Evolutionary conservation across 2,797 vertebrate species (phyloP).

Genomic region (Pristis pectinata): DNA sequence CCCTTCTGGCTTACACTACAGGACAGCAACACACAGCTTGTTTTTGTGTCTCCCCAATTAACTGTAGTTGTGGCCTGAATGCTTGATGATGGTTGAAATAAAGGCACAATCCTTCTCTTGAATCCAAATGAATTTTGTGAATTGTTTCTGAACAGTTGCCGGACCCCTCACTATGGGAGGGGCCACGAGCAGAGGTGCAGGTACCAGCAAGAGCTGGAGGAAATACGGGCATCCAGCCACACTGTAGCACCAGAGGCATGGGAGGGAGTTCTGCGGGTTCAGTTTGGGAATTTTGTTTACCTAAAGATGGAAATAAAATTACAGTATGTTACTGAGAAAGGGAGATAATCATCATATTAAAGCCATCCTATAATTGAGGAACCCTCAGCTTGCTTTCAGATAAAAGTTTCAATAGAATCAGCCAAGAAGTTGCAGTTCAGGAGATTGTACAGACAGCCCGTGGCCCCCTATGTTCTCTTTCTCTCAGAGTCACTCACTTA

Average conservation of each 20-base stretch:
- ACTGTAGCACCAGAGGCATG: not conserved
- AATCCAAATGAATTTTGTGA: not conserved
- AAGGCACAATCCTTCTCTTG: not conserved
- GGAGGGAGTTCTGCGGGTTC: not conserved
- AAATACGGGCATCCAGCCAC: not conserved
- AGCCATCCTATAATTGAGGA: not conserved
- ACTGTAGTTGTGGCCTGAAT: not conserved
- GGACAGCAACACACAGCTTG: not conserved
- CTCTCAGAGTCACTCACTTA: not conserved
- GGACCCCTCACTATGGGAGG: not conserved
- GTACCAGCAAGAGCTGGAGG: slow-evolving; percentile 1
- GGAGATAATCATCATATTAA: not conserved
- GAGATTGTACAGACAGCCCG: not conserved
- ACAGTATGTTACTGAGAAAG: not conserved
- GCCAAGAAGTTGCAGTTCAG: not conserved
- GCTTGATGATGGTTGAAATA: not conserved
- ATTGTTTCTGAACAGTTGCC: slow-evolving; percentile 7
- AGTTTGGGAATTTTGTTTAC: not conserved
- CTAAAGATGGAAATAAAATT: not conserved
- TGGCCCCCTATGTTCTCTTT: not conserved
- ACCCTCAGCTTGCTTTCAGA: not conserved
- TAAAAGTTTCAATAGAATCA: not conserved
- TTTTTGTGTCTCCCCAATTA: not conserved
- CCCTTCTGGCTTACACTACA: not conserved
- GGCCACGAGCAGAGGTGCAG: not conserved